These are phyloP conservation scores for Salvelinus fontinalis DNA, from an alignment of 2,113 vertebrate species.

Conservation along the genomic window DNA sequence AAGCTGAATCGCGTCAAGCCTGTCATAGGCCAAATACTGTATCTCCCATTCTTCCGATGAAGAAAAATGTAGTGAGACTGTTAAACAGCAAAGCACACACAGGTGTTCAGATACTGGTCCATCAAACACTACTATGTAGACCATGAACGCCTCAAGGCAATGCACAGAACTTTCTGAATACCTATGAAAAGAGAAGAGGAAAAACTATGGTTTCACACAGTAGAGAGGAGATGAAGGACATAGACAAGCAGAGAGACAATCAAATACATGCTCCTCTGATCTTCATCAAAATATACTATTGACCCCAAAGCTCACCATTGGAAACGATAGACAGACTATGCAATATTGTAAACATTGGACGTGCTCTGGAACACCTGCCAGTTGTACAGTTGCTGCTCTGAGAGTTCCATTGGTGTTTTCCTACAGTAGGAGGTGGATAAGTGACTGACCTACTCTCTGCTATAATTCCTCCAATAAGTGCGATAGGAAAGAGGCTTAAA, in stretches of 20 bases:
- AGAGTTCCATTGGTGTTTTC: constrained; percentile 46
- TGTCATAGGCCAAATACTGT: not conserved
- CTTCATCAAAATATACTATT: too few species aligned
- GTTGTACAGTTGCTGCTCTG: constrained; percentile 59
- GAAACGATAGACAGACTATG: too few species aligned
- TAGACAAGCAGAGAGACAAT: too few species aligned
- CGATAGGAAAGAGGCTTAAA: constrained; percentile 58
- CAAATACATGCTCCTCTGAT: too few species aligned
- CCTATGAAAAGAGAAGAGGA: too few species aligned
- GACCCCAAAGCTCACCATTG: too few species aligned
- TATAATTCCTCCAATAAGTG: constrained; percentile 42
- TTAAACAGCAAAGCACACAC: not conserved
- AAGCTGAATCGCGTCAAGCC: not conserved
- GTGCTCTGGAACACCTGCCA: constrained; percentile 43
- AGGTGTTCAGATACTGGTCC: too few species aligned
- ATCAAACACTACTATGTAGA: too few species aligned
- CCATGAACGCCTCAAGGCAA: too few species aligned
- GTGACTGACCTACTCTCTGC: constrained; percentile 54
- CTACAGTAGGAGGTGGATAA: constrained; percentile 60
- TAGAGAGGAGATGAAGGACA: too few species aligned
- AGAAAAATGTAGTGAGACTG: not conserved
- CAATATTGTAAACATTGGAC: not conserved
- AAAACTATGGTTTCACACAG: too few species aligned
- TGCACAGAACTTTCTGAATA: too few species aligned
- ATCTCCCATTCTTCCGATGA: not conserved